phyloP scores from a whole-genome alignment of 2,113 vertebrate genomes.

The Pao palembangensis region DNA sequence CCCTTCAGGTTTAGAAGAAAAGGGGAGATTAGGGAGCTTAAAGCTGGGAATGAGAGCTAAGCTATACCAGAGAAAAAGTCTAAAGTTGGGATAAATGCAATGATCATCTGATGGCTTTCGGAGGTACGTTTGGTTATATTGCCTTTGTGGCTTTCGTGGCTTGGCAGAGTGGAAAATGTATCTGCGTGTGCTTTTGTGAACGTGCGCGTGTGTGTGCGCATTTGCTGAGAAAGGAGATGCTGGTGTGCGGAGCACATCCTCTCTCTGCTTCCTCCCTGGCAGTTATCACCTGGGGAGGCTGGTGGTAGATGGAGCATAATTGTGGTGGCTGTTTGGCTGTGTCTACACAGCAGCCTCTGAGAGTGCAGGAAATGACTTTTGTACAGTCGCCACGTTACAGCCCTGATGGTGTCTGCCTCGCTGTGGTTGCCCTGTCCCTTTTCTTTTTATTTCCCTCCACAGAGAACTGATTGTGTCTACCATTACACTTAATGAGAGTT shows the following conservation, averaged over 20 bases:
- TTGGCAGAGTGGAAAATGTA: conserved; percentile 24
- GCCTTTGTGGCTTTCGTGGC: neutral
- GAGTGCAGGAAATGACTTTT: conserved; percentile 39
- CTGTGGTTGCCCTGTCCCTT: conserved; percentile 17
- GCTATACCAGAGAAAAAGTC: conserved; percentile 16
- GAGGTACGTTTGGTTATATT: neutral
- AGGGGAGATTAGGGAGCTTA: conserved; percentile 19
- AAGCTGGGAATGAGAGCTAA: conserved; percentile 7
- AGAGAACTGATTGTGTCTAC: conserved; percentile 37
- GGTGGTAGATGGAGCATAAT: conserved; percentile 44
- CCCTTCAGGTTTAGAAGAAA: conserved; percentile 13
- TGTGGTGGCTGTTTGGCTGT: conserved; percentile 53
- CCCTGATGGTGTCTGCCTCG: conserved; percentile 8
- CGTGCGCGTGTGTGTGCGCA: conserved; percentile 25
- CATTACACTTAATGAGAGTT: conserved; percentile 15
- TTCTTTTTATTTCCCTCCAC: conserved; percentile 27
- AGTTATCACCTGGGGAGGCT: conserved; percentile 48
- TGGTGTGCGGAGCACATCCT: conserved; percentile 54
- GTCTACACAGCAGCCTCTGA: conserved; percentile 18
- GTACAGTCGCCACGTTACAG: conserved; percentile 12
- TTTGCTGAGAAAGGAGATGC: conserved; percentile 46
- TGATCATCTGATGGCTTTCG: neutral
- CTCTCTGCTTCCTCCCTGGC: conserved; percentile 23
- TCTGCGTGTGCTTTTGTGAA: conserved; percentile 5
- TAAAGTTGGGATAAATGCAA: conserved; percentile 49